Base-by-base conservation (phyloP, 2,113 vertebrate genomes). In the Panthera tigris region DNA sequence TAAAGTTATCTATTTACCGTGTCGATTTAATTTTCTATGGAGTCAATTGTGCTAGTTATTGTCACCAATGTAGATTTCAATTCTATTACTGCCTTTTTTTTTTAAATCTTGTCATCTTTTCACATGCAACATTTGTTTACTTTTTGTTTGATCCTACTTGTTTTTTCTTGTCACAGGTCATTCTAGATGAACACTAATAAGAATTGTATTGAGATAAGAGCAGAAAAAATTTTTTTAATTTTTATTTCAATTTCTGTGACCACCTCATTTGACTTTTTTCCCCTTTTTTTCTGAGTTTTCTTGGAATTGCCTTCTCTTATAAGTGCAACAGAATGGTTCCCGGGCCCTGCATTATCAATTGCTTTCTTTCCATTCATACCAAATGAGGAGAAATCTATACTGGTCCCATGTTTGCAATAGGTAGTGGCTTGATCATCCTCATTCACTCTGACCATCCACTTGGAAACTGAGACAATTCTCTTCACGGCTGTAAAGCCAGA, bases 131-230 rank as follows among this genome's bases (percentile, higher is more conserved):
- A 36, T 18, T 79, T 91, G 13, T n/a, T 97, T 97, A 55, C 52
- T 90, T 95, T 92, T 90, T 63, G 85, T 68, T 25, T 65, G 73
- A 79, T 61, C 13, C 31, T 65, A 39, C 15, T 27, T 78, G 81
- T 85, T 91, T 91, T 74, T 74, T 74, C 12, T 87, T 85, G 86
- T 45, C 33, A 85, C 4, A 82, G 10, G 0, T 39, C 27, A 7
- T 74, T 96, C 27, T 95, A 91, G 41, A 94, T 78, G 89, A 91
- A 39, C n/a, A 95, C 50, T 91, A 88, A 57, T 16, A 85, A 80
- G 36, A 27, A 68, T 71, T 45, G 69, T 82, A 61, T 80, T 95
- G 25, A 82, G 27, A 89, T 89, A 33, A 94, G 50, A 80, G 50
- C 12, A 76, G 21, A 94, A 74, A 52, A 71, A 8, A 9, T 3